Base-by-base conservation (phyloP, 2,888 invertebrate genomes). In the Meteorus colon region DNA sequence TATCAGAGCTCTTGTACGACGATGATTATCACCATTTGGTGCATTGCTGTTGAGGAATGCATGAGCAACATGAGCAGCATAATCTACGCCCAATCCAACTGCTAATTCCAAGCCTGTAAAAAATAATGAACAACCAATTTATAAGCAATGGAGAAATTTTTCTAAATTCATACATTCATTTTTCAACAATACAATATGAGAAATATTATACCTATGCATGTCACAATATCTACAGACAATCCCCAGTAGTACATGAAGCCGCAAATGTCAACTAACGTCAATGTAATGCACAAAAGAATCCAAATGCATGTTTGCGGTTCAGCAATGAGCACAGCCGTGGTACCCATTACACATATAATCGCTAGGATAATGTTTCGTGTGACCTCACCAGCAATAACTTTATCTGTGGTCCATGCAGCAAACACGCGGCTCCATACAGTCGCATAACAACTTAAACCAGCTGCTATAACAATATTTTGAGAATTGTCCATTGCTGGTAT, bases 201-300 rank as follows among this genome's bases (percentile, higher is more conserved):
- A 19, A 55, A 63, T 24, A 1, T 19, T 2, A 83, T 76, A 88
- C 94, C 95, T 74, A 96, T 95, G 85, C 96, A 95, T 72, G 96
- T 94, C 12, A 95, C 94, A 71, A 95, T 93, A 87, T 96, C 96
- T 55, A 96, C 94, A 3, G 96, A 95, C 86, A 96, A 91, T 4
- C 94, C 95, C 96, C 95, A 96, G 80, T 93, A 92, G 86, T 94
- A 94, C 95, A 95, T 95, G 86, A 93, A 94, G 1, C 95, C 95
- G 82, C 94, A 92, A 14, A 95, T 94, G 84, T 95, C 94, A 0
- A 94, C 86, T 88, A 96, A 91, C 1, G 95, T 95, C 80, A 95
- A 89, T 51, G 95, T 88, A 19, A 95, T 95, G 85, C 95, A 95
- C 29, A 94, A 86, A 82, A 96, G 93, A 84, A 96, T 95, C 93